phyloP scores from a whole-genome alignment of 1,140 invertebrate genomes.

The Antheraea pernyi region DNA sequence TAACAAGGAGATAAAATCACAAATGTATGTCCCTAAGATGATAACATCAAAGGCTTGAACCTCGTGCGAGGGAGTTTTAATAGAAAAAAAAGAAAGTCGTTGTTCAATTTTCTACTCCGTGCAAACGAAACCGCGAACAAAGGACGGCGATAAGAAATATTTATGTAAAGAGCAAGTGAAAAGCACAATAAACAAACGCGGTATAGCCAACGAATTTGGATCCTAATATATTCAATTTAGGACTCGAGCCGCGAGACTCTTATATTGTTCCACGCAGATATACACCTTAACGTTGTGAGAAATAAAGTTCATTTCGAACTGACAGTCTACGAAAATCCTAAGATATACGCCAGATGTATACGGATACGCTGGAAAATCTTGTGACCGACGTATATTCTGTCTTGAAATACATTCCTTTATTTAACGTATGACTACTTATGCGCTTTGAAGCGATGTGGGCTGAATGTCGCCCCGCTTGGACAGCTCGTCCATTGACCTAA shows the following conservation, averaged over 20 bases:
- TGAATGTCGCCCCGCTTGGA: no score
- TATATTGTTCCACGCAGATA: neutral
- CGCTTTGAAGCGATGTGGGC: neutral
- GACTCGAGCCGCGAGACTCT: neutral
- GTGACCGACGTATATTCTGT: conserved; percentile 6
- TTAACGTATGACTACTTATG: neutral
- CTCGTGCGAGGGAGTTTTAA: neutral
- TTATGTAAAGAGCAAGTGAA: neutral
- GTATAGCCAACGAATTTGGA: conserved; percentile 12
- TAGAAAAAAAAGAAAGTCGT: neutral
- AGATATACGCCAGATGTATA: neutral
- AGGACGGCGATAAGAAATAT: conserved; percentile 5
- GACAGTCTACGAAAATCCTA: neutral
- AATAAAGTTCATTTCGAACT: neutral
- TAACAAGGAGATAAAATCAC: neutral
- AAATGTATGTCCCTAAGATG: neutral
- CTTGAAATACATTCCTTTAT: conserved; percentile 14
- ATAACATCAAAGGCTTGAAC: neutral
- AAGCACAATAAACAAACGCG: conserved; percentile 13
- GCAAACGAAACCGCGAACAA: neutral
- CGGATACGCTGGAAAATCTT: conserved; percentile 8
- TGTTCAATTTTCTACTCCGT: neutral
- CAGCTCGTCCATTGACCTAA: no score
- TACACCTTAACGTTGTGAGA: neutral
- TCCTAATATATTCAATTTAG: conserved; percentile 18